Percentiles rank a stretch among this genome's conserved stretches.
Evolutionary conservation across 2,113 vertebrate species (phyloP).

Genomic region (Stictonetta naevosa): DNA sequence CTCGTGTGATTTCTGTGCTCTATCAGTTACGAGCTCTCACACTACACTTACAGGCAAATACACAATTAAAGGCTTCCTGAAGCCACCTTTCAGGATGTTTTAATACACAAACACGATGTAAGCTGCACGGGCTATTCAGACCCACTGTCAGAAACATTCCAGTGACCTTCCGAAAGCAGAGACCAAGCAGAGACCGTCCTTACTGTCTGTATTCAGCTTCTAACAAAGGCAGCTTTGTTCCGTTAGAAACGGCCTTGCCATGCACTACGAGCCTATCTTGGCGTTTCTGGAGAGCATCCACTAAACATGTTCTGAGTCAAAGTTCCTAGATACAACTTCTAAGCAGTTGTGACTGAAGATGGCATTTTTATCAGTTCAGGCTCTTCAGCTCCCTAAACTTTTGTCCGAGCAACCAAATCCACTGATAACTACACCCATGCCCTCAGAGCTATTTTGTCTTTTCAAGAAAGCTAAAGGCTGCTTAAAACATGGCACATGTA

Average conservation of each 20-base stretch:
- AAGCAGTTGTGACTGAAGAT: neutral
- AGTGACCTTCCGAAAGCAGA: slow-evolving; percentile 60
- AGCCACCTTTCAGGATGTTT: neutral
- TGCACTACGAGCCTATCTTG: slow-evolving; percentile 26
- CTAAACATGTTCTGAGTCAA: neutral
- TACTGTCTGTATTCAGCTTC: slow-evolving; percentile 12
- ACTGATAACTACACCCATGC: neutral
- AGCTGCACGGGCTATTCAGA: neutral
- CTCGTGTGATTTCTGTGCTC: fast-evolving
- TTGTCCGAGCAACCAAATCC: neutral
- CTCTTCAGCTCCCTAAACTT: neutral
- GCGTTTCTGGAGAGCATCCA: slow-evolving; percentile 50
- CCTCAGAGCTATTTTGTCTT: neutral
- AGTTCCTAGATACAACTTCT: slow-evolving; percentile 45
- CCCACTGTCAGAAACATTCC: slow-evolving; percentile 30
- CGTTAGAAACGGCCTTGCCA: slow-evolving; percentile 50
- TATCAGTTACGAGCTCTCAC: fast-evolving
- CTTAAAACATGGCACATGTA: neutral
- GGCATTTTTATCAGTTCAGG: neutral
- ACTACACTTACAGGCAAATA: neutral
- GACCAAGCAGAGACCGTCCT: slow-evolving; percentile 32
- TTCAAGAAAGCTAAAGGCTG: neutral
- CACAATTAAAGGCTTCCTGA: fast-evolving
- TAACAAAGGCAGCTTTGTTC: slow-evolving; percentile 75
- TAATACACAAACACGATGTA: neutral